Conservation (phyloP, 2,113 vertebrate genomes). For the Romanogobio albipinnatus region DNA sequence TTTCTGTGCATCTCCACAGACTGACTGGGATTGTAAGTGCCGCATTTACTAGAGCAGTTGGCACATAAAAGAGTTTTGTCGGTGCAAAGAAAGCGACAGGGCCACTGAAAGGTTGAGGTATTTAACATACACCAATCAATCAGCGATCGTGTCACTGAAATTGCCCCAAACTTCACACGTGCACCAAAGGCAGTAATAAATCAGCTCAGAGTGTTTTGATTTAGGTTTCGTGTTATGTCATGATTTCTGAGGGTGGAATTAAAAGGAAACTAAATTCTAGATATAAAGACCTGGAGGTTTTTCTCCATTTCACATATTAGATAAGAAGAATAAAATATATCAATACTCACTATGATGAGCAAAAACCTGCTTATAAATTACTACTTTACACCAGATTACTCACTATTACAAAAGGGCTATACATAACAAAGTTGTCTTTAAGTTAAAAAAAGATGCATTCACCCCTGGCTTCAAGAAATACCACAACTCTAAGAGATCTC, state of each 20-base stretch:
- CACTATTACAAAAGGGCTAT: conserved; percentile 85
- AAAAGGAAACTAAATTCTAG: conserved; percentile 56
- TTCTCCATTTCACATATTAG: conserved; percentile 80
- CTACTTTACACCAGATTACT: conserved; percentile 85
- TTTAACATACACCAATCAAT: background rate
- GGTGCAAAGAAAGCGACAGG: background rate
- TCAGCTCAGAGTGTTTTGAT: background rate
- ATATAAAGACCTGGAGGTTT: conserved; percentile 70
- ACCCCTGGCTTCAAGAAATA: conserved; percentile 66
- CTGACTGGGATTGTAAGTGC: conserved; percentile 45
- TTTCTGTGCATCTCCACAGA: conserved; percentile 37
- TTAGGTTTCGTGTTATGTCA: conserved; percentile 22
- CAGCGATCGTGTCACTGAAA: conserved; percentile 2
- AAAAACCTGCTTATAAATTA: conserved; percentile 86
- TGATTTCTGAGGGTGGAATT: conserved; percentile 33
- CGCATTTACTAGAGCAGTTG: conserved; percentile 30
- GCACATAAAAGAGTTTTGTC: conserved; percentile 13
- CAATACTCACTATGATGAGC: conserved; percentile 67
- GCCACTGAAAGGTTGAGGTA: background rate
- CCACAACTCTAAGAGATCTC: conserved; percentile 63
- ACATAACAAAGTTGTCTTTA: conserved; percentile 78
- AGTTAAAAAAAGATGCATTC: conserved; percentile 80
- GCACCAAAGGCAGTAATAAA: conserved; percentile 30
- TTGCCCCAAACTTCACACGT: background rate
- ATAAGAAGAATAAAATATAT: conserved; percentile 67